phyloP scores from a whole-genome alignment of 2,888 invertebrate species.

The Chrysina gloriosa region DNA sequence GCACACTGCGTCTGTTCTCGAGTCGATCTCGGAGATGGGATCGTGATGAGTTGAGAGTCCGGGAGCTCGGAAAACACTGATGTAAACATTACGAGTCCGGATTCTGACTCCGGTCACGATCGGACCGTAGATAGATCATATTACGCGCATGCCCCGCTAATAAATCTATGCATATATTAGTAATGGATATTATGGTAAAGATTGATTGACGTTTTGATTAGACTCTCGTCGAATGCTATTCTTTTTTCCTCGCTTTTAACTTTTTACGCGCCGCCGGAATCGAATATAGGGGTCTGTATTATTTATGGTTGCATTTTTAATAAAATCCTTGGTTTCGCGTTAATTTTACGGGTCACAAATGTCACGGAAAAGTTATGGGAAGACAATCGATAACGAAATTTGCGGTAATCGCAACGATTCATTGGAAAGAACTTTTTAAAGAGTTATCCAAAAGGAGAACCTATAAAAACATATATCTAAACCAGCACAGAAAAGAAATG shows the following conservation, averaged over 20 bases:
- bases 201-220: constrained; percentile 39
- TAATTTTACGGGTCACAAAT: constrained; percentile 2
- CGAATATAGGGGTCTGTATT: constrained; percentile 12
- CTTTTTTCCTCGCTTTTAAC: not conserved
- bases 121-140: constrained; percentile 36
- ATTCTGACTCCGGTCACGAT: constrained; percentile 46
- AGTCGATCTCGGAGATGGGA: constrained; percentile 14
- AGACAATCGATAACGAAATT: no score
- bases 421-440: not conserved
- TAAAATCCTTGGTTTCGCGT: not conserved
- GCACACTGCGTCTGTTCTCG: constrained; percentile 21
- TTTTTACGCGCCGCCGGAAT: not conserved
- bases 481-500: not conserved
- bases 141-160: constrained; percentile 33
- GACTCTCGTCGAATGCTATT: not conserved
- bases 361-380: no score
- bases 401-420: no score
- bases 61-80: constrained; percentile 46
- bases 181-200: constrained; percentile 35
- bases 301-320: constrained; percentile 13
- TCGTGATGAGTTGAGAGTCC: constrained; percentile 38
- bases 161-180: constrained; percentile 35
- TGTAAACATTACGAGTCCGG: constrained; percentile 50
- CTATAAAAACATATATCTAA: not conserved
- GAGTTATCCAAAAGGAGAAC: not conserved